Evolutionary conservation across 1,140 invertebrate species (phyloP), one percentile per base, ranked within the genome.

Genomic region (Sinella curviseta): DNA sequence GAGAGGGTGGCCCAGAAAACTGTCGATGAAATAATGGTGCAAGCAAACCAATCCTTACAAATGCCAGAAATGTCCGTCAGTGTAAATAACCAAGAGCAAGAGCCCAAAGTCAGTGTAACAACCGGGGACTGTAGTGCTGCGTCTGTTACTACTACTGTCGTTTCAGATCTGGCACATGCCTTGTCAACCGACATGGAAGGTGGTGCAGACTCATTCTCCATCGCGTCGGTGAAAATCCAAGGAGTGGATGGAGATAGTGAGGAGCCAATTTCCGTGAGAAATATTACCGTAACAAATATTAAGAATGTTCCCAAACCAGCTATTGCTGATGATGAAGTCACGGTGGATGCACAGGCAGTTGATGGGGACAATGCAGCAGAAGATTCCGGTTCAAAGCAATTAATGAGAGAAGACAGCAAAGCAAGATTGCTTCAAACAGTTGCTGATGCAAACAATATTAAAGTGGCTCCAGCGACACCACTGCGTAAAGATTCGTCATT

Each of bases 361-460:
- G 48, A 54, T 54, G 48, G n/a, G n/a, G n/a, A n/a, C n/a, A n/a
- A n/a, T n/a, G n/a, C 4, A 48, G 39, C 17, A 17, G 39, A 4
- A 60, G 57, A 60, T 26, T 4, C 74, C 14, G 31, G 28, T n/a
- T n/a, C n/a, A 14, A n/a, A 81, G 67, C 75, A 34, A 57, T 57
- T 83, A 14, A 36, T 81, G 28, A 57, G 81, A 20, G 81, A 76
- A 28, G 83, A 83, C 36, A 83, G 82, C 55, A 83, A 83, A 67
- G 55, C 77, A 4, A 34, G 83, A 36, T 67, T 83, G 17, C 79
- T 83, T 79, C 83, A 83, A 81, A 82, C 80, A 16, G 83, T 36
- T 75, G 81, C 81, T 14, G 83, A 83, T 77, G 83, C 83, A n/a
- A 80, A 83, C 70, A 76, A 81, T 14, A 82, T 83, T 73, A 82